phyloP scores from a whole-genome alignment of 2,888 invertebrate species.

The Lasioglossum calceatum region DNA sequence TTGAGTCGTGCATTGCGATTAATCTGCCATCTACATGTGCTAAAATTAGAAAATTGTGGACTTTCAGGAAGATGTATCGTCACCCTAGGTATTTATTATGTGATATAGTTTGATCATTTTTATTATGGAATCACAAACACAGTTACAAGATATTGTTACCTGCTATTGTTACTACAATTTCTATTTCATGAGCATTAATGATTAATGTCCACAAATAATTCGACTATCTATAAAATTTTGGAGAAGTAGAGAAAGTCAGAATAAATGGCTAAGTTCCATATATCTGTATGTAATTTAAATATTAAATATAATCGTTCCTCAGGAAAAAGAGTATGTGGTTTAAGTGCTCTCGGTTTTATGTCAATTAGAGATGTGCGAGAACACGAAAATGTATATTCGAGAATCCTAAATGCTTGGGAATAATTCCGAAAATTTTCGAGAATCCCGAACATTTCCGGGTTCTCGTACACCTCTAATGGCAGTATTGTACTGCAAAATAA shows the following conservation, averaged over 20 bases:
- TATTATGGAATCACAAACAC: slow-evolving; percentile 14
- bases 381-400: neutral
- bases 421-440: neutral
- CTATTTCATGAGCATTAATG: neutral
- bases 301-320: neutral
- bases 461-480: neutral
- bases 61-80: slow-evolving; percentile 91
- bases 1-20: slow-evolving; percentile 90
- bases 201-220: slow-evolving; percentile 29
- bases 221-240: neutral
- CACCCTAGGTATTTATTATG: slow-evolving; percentile 87
- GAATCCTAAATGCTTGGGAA: neutral
- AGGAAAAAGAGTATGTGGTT: neutral
- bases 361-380: neutral
- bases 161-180: neutral
- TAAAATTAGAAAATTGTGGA: slow-evolving; percentile 92
- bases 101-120: slow-evolving; percentile 43
- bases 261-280: neutral
- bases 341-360: neutral
- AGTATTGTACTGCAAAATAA: neutral
- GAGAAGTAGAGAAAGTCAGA: neutral
- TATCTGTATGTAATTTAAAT: slow-evolving; percentile 8
- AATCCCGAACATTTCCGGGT: neutral
- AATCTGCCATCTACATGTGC: slow-evolving; percentile 89
- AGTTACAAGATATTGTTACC: neutral